Percentiles rank a stretch among this genome's conserved stretches.
Conservation (phyloP, 2,113 vertebrate genomes). For the Eulemur macaco region DNA sequence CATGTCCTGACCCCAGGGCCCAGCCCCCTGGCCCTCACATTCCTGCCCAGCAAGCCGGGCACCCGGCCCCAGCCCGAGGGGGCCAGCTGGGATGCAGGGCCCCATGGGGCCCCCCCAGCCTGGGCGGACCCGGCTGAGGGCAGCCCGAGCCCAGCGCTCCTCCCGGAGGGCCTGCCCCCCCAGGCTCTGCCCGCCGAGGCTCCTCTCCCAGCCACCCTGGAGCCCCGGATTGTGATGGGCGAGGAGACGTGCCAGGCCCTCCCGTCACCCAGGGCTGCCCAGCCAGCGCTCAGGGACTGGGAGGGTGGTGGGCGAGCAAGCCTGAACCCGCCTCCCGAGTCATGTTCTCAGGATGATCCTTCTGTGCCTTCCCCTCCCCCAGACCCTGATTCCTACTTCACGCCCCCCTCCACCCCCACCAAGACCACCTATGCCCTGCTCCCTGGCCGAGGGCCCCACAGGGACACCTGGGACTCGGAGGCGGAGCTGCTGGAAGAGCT, state of each 20-base stretch:
- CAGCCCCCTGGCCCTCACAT: constrained; percentile 80
- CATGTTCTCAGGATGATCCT: constrained; percentile 86
- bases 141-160: constrained; percentile 67
- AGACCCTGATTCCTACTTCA: constrained; percentile 93
- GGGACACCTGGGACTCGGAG: constrained; percentile 81
- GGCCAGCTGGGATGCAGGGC: constrained; percentile 85
- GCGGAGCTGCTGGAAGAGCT: constrained; percentile 82
- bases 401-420: constrained; percentile 93
- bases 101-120: constrained; percentile 59
- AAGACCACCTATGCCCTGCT: constrained; percentile 85
- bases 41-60: constrained; percentile 77
- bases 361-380: constrained; percentile 89
- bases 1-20: constrained; percentile 82
- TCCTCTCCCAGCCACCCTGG: constrained; percentile 79
- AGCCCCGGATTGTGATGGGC: constrained; percentile 93
- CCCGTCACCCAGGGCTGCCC: background rate
- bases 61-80: constrained; percentile 93
- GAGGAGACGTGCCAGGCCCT: constrained; percentile 86
- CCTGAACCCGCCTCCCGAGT: constrained; percentile 11
- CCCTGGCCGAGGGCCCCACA: constrained; percentile 81
- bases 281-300: constrained; percentile 52
- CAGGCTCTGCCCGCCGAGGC: constrained; percentile 72
- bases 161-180: constrained; percentile 37
- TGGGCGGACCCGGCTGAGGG: constrained; percentile 74
- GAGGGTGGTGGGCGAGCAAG: background rate